These are phyloP conservation scores for Papilio helenus DNA, from an alignment of 1,140 invertebrate genomes.

Conservation along the genomic window DNA sequence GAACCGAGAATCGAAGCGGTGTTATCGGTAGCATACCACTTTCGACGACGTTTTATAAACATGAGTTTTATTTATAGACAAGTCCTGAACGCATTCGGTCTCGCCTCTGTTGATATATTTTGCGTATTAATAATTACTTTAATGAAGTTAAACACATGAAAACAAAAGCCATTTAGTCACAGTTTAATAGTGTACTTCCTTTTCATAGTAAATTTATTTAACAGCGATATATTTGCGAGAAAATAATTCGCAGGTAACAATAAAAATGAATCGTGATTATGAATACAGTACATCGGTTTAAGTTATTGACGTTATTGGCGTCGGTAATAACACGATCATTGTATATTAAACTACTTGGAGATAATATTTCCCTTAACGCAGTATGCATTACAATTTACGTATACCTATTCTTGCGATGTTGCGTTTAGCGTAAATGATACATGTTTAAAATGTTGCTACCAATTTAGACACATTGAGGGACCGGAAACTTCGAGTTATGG, in stretches of 20 bases:
- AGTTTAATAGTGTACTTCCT: too few relatives aligned
- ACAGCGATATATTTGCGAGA: not conserved
- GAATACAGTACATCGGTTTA: not conserved
- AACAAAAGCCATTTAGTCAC: not conserved
- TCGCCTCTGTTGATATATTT: not conserved
- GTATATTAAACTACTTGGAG: slow-evolving; percentile 16
- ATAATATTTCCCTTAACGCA: slow-evolving; percentile 10
- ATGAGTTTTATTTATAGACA: slow-evolving; percentile 28
- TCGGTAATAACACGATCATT: not conserved
- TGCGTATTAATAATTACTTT: not conserved
- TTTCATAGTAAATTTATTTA: not conserved
- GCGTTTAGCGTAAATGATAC: not conserved
- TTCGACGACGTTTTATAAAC: slow-evolving; percentile 40
- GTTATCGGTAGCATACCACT: slow-evolving; percentile 53
- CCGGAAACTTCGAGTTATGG: slow-evolving; percentile 31
- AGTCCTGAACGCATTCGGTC: not conserved
- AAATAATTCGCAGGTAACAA: not conserved
- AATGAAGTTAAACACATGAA: not conserved
- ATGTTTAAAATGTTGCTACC: slow-evolving; percentile 27
- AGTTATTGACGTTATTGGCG: not conserved
- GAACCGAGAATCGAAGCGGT: slow-evolving; percentile 44
- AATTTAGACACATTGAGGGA: slow-evolving; percentile 28
- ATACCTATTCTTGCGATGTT: not conserved
- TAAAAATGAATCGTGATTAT: not conserved
- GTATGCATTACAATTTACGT: not conserved